Evolutionary conservation across 2,797 vertebrate species (phyloP).

Genomic region (Crypturellus tataupa): DNA sequence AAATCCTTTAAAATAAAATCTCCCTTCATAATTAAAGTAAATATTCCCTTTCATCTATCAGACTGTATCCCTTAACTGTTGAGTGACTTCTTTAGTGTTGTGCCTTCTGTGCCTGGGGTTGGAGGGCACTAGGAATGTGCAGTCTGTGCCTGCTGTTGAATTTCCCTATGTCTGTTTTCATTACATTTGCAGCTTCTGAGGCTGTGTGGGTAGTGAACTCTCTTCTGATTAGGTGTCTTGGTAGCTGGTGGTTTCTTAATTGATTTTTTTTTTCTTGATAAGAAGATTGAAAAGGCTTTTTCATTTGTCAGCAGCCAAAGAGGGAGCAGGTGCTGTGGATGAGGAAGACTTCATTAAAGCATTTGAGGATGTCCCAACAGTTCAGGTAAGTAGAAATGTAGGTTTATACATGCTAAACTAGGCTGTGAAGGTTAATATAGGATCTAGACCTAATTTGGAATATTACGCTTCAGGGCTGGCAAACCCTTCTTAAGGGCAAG

Average conservation of each 20-base stretch:
- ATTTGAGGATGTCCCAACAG: constrained; percentile 93
- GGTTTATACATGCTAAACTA: not conserved
- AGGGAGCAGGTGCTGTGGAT: constrained; percentile 95
- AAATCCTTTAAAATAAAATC: constrained; percentile 58
- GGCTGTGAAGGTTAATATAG: not conserved
- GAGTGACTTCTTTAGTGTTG: constrained; percentile 26
- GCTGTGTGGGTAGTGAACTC: constrained; percentile 13
- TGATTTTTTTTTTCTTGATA: constrained; percentile 37
- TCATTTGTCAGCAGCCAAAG: constrained; percentile 83
- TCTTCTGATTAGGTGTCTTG: constrained; percentile 13
- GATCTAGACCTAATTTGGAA: not conserved
- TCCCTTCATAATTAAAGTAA: constrained; percentile 25
- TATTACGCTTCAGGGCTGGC: not conserved
- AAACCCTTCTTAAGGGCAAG: not conserved
- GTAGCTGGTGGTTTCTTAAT: constrained; percentile 29
- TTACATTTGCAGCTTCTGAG: constrained; percentile 12
- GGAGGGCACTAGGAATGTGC: not conserved
- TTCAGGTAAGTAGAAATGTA: constrained; percentile 83
- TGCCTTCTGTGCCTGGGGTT: constrained; percentile 19
- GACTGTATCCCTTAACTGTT: not conserved
- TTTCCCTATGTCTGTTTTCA: constrained; percentile 18
- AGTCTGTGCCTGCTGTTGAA: not conserved
- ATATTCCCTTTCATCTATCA: constrained; percentile 55
- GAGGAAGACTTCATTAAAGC: constrained; percentile 97
- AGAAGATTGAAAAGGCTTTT: constrained; percentile 44